Percentiles rank a stretch among this genome's conserved stretches.
phyloP scores from a whole-genome alignment of 2,888 invertebrate species.

The Brachypalpus laphriformis region DNA sequence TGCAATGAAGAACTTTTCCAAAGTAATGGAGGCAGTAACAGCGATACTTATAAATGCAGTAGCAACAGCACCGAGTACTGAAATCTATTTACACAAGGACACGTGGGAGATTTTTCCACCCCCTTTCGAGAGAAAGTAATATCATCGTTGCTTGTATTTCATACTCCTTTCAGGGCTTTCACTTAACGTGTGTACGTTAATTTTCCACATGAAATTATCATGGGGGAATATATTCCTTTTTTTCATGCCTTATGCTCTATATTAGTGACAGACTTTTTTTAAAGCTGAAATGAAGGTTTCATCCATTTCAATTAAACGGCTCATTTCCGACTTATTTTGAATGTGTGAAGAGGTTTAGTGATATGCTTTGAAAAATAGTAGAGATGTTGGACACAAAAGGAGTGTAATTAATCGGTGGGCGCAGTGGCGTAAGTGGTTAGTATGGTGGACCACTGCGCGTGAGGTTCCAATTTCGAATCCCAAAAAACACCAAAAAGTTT shows the following conservation, averaged over 20 bases:
- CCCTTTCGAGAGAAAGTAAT: neutral
- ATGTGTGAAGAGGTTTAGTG: neutral
- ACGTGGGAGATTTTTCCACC: neutral
- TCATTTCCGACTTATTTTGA: neutral
- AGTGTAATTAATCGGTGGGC: too few species aligned
- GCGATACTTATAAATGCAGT: conserved; percentile 24
- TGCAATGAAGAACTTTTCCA: conserved; percentile 14
- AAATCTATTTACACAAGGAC: neutral
- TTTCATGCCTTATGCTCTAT: neutral
- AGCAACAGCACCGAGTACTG: neutral
- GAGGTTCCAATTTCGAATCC: too few species aligned
- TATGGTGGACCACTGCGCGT: too few species aligned
- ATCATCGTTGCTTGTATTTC: neutral
- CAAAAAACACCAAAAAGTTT: too few species aligned
- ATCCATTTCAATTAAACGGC: neutral
- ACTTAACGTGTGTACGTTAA: conserved; percentile 54
- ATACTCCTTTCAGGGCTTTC: neutral
- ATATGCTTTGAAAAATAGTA: neutral
- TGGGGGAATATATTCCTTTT: neutral
- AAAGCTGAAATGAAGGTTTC: neutral
- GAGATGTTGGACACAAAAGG: too few species aligned
- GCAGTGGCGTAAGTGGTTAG: too few species aligned
- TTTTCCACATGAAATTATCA: conserved; percentile 52
- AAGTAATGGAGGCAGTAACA: conserved; percentile 10
- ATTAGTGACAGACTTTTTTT: neutral